Conservation (phyloP, 2,888 invertebrate species). For the Capitulum mitella region DNA sequence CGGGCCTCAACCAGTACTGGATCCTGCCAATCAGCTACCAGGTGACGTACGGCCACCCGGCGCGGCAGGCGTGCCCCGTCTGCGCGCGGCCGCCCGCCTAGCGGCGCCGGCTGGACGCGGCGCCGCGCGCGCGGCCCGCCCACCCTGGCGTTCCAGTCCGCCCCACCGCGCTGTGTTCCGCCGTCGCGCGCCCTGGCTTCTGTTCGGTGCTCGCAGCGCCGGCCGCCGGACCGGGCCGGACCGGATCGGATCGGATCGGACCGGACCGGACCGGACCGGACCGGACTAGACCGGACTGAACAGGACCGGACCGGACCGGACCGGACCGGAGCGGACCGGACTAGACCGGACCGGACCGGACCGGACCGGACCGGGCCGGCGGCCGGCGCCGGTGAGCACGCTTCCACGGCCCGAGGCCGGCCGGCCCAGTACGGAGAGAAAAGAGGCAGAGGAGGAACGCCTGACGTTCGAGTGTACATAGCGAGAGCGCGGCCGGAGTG, state of each 20-base stretch:
- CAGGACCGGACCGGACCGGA: too few relatives aligned
- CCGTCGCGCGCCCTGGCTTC: too few relatives aligned
- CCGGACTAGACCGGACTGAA: too few relatives aligned
- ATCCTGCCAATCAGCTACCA: constrained; percentile 5
- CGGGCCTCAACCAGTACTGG: not conserved
- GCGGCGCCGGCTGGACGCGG: not conserved
- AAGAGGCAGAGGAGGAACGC: not conserved
- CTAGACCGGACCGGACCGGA: not conserved
- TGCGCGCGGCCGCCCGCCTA: not conserved
- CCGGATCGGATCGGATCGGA: too few relatives aligned
- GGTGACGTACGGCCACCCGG: constrained; percentile 21
- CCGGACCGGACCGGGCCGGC: not conserved
- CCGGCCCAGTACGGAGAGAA: not conserved
- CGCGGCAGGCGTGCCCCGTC: not conserved
- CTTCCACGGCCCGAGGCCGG: not conserved
- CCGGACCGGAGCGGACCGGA: not conserved
- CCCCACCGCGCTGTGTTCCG: too few relatives aligned
- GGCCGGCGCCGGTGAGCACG: not conserved
- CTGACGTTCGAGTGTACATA: not conserved
- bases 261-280: too few relatives aligned
- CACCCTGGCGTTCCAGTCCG: too few relatives aligned
- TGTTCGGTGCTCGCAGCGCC: too few relatives aligned
- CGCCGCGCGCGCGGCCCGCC: too few relatives aligned
- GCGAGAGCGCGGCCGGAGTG: not conserved
- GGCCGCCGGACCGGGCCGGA: too few relatives aligned